phyloP scores from a whole-genome alignment of 23 tunicate genomes.

The Diplosoma virens region DNA sequence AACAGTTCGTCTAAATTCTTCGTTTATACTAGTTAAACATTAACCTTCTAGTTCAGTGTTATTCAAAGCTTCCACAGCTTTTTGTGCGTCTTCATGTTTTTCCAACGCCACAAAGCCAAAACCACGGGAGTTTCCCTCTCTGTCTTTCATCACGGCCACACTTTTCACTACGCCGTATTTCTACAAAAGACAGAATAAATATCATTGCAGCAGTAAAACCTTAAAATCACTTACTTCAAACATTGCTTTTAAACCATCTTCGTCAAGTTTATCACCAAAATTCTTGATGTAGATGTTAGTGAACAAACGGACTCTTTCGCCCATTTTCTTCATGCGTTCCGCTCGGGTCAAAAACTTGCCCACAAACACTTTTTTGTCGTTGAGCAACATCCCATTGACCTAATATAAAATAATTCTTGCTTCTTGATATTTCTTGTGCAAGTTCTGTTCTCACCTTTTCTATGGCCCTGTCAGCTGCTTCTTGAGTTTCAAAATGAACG shows the following conservation, averaged over 20 bases:
- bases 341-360: slow-evolving; percentile 79
- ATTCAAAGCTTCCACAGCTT: slow-evolving; percentile 80
- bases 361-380: slow-evolving; percentile 85
- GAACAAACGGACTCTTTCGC: slow-evolving; percentile 79
- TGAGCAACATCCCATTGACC: slow-evolving; percentile 80
- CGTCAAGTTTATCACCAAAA: slow-evolving; percentile 80
- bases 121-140: slow-evolving; percentile 72
- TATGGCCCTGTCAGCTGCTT: slow-evolving; percentile 80
- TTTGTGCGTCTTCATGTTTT: slow-evolving; percentile 89
- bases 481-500: slow-evolving; percentile 99
- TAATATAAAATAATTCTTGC: background rate
- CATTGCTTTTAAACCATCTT: slow-evolving; percentile 47
- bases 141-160: slow-evolving; percentile 85
- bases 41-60: slow-evolving; percentile 78
- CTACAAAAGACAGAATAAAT: background rate
- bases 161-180: slow-evolving; percentile 57
- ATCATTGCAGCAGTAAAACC: background rate
- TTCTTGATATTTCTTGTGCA: background rate
- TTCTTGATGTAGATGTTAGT: slow-evolving; percentile 96
- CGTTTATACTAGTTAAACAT: too few relatives aligned
- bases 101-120: slow-evolving; percentile 93
- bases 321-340: slow-evolving; percentile 79
- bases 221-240: slow-evolving; percentile 59
- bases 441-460: slow-evolving; percentile 57
- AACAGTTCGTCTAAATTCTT: too few relatives aligned